Base-by-base conservation (phyloP, 2,797 vertebrate species). In the Sparidentex hasta region DNA sequence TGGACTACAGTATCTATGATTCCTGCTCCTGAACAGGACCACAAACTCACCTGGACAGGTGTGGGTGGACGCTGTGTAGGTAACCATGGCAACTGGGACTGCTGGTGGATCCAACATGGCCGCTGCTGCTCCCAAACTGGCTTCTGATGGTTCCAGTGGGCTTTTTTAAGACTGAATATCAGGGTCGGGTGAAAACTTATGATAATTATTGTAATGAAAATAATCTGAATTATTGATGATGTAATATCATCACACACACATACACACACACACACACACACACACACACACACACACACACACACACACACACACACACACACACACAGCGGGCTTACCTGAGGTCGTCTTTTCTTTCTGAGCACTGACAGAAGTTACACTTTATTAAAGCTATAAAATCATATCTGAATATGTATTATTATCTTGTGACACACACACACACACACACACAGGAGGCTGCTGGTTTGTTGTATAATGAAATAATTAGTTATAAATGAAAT, bases 401-500 rank as follows among this genome's bases (percentile, higher is more conserved):
- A 54, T 51, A 72, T 73, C 33, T 56, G 44, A 79, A 25, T 79
- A 76, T 78, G 67, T 69, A 79, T 83, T 18, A 68, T 83, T 18
- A 68, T 13, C 51, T 67, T 67, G 33, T 21, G 7, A 61, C 20
- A 61, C 27, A 63, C 21, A 63, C 33, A 50, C 14, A 58, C 41
- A 38, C 25, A 63, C 59, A 52, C 38, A 38, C 16, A 58, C 41
- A 65, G 13, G 29, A 65, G 23, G 57, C 66, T 62, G 72, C 11
- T 65, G 72, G 43, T 21, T n/a, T 25, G 29, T 82, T 87, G 87
- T 91, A 73, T 18, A 44, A 84, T 85, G 23, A 77, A 66, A 82
- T 78, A 27, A 56, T 74, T 86, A 83, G 86, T 82, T 85, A 52
- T 81, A 62, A 80, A 81, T 84, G 4, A 83, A 88, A 82, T 69